Conservation (phyloP, 2,797 vertebrate genomes). For the Trichosurus vulpecula region DNA sequence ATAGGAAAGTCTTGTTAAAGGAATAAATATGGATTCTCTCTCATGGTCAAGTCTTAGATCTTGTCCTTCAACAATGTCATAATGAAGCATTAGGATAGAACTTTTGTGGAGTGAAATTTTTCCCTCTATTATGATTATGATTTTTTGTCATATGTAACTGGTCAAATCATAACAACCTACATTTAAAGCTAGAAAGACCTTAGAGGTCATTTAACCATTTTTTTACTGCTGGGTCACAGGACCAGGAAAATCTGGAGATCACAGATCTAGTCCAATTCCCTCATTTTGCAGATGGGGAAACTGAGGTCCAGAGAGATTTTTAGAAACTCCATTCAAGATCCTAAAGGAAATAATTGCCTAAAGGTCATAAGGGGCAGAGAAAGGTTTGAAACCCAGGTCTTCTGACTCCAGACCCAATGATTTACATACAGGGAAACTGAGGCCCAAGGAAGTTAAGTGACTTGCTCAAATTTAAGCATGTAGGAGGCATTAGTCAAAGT, state of each 20-base stretch:
- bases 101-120: conserved; percentile 18
- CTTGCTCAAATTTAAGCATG: background rate
- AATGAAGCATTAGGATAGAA: background rate
- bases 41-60: conserved; percentile 14
- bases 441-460: background rate
- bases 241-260: background rate
- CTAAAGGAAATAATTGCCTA: background rate
- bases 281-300: background rate
- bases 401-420: background rate
- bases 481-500: background rate
- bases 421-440: background rate
- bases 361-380: background rate
- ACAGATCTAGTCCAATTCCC: background rate
- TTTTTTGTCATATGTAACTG: conserved; percentile 41
- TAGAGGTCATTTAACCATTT: background rate
- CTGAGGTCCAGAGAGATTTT: background rate
- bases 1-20: conserved; percentile 30
- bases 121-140: conserved; percentile 44
- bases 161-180: conserved; percentile 31
- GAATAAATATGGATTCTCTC: conserved; percentile 41
- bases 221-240: background rate
- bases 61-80: background rate
- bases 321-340: background rate
- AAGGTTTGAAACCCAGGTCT: background rate
- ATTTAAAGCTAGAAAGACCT: conserved; percentile 26